Conservation (phyloP, 2,888 invertebrate genomes). For the Himalopsyche kuldschensis region DNA sequence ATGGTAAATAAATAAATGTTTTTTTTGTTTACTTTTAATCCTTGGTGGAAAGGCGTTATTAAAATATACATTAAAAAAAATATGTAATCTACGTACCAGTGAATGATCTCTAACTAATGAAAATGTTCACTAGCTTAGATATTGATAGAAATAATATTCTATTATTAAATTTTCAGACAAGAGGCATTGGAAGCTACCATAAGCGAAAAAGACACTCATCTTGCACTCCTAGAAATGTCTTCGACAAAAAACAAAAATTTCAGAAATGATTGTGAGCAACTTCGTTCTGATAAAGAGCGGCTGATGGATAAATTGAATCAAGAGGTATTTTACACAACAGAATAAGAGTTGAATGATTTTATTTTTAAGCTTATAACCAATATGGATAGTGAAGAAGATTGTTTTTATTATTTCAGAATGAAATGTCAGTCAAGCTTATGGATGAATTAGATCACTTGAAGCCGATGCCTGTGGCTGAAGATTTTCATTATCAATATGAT, state of each 20-base stretch:
- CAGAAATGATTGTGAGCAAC: constrained; percentile 66
- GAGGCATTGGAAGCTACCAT: constrained; percentile 82
- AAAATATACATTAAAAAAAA: too few species aligned
- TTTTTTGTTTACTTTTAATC: too few species aligned
- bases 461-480: neutral
- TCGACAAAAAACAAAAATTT: constrained; percentile 67
- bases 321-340: constrained; percentile 58
- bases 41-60: too few species aligned
- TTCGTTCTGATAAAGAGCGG: constrained; percentile 70
- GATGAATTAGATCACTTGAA: constrained; percentile 14
- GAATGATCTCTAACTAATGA: too few species aligned
- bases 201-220: constrained; percentile 85
- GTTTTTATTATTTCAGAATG: constrained; percentile 28
- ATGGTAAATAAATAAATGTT: too few species aligned
- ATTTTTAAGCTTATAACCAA: neutral
- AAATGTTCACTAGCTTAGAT: too few species aligned
- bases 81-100: too few species aligned
- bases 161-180: constrained; percentile 60
- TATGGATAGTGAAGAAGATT: neutral
- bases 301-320: constrained; percentile 71
- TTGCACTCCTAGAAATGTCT: constrained; percentile 78
- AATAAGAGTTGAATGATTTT: neutral
- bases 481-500: neutral
- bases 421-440: constrained; percentile 22
- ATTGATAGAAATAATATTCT: neutral